Evolutionary conservation across 2,797 vertebrate species (phyloP).

Genomic region (Enteromius radiatus): DNA sequence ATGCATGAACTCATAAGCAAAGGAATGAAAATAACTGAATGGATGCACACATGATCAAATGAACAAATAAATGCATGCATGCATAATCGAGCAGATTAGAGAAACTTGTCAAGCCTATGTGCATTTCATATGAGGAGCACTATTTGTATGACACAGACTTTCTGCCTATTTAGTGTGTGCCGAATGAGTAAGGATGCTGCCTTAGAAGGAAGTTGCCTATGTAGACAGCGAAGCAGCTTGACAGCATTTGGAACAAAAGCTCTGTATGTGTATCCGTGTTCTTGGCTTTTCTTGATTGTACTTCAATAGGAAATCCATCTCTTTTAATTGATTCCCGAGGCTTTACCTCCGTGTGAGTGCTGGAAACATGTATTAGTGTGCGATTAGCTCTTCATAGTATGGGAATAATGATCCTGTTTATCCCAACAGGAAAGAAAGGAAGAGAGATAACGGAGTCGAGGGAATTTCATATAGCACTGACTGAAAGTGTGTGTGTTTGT

Average conservation of each 20-base stretch:
- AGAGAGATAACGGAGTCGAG: background rate
- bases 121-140: background rate
- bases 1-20: background rate
- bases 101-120: background rate
- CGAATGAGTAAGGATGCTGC: background rate
- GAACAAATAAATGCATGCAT: background rate
- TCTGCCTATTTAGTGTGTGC: background rate
- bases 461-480: background rate
- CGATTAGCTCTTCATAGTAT: conserved; percentile 39
- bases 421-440: conserved; percentile 36
- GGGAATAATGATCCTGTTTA: conserved; percentile 52
- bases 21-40: background rate
- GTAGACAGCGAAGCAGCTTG: background rate
- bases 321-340: conserved; percentile 62
- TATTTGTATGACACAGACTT: background rate
- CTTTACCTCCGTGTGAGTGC: conserved; percentile 38
- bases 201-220: background rate
- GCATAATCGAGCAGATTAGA: background rate
- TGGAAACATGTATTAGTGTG: conserved; percentile 26
- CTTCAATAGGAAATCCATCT: conserved; percentile 56
- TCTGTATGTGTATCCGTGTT: conserved; percentile 11
- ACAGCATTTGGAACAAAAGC: background rate
- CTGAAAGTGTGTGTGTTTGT: background rate
- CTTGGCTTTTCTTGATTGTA: conserved; percentile 8
- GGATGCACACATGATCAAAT: background rate